These are phyloP conservation scores for Plemyria rubiginata DNA, from an alignment of 2,888 invertebrate genomes.

Conservation along the genomic window DNA sequence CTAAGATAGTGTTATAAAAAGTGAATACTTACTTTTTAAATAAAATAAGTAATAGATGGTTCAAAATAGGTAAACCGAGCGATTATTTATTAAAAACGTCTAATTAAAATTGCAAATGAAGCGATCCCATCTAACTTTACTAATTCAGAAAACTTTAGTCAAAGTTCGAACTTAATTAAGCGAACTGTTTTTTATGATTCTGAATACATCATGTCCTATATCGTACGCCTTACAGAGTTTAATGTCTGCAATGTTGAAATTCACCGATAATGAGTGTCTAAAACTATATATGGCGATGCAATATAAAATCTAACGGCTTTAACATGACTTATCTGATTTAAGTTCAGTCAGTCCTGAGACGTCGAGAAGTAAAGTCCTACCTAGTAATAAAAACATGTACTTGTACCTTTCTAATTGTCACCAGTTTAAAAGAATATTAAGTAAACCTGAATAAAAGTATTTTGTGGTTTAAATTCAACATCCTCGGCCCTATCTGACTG, in stretches of 20 bases:
- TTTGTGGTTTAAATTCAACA: too few species aligned
- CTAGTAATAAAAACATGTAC: too few species aligned
- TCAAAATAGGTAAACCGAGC: background rate
- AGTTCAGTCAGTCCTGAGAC: constrained; percentile 14
- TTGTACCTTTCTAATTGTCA: too few species aligned
- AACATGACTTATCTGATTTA: constrained; percentile 5
- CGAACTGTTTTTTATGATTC: constrained; percentile 14
- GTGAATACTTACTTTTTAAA: too few species aligned
- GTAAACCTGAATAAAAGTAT: too few species aligned
- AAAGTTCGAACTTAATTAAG: constrained; percentile 8
- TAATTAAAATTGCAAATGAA: constrained; percentile 19
- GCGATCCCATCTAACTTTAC: constrained; percentile 14
- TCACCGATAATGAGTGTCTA: background rate
- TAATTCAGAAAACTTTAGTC: constrained; percentile 15
- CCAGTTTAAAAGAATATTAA: too few species aligned
- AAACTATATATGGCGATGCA: background rate
- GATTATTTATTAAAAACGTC: background rate
- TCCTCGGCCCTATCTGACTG: too few species aligned
- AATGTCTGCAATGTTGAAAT: constrained; percentile 2
- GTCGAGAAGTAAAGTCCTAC: too few species aligned
- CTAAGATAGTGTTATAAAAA: too few species aligned
- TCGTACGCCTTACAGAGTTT: constrained; percentile 5
- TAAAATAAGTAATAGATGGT: background rate
- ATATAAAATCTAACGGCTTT: background rate
- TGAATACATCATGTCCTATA: constrained; percentile 5